Evolutionary conservation across 1,140 invertebrate species (phyloP), one percentile per base, ranked within the genome.

Genomic region (Adoxophyes honmai): DNA sequence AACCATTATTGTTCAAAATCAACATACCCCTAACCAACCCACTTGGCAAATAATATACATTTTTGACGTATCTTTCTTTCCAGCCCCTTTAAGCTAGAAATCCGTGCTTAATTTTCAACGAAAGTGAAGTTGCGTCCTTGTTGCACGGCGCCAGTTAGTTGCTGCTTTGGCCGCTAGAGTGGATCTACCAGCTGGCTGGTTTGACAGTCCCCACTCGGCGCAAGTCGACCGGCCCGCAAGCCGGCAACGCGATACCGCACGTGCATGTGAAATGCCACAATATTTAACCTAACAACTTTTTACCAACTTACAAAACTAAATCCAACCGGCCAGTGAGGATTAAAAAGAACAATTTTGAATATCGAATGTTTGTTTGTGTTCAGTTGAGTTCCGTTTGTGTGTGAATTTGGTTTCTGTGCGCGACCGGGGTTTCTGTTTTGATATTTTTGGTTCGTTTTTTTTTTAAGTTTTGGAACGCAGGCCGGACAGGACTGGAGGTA

Each of bases 161-260:
- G 66, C 60, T 64, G 73, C 68, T 81, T 77, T 70, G 75, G 74
- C 80, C 84, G 79, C 81, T 63, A 86, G 80, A 85, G 84, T 68
- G 73, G 78, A 68, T 73, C 73, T 62, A 74, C 79, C 84, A 88
- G 82, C 84, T 86, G 84, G 81, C 78, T 62, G 73, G 71, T 86
- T 85, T 86, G 82, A 86, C 85, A 86, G 78, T 77, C 42, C 16
- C 42, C 42, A 78, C 74, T 73, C 73, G 58, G 70, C 64, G 73
- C 73, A 69, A 73, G 82, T 73, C 78, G 70, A 75, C 75, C 67
- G 81, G 70, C 59, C 59, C 60, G 62, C 60, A 57, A 60, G 66
- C 60, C 65, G 60, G 64, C 74, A 75, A 69, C 68, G 62, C 68
- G 70, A 72, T 67, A 62, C 51, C 71, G 79, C 81, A 84, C 78